Percentiles rank a stretch among this genome's conserved stretches.
Conservation (phyloP, 2,797 vertebrate species). For the Oreonectes daqikongensis region DNA sequence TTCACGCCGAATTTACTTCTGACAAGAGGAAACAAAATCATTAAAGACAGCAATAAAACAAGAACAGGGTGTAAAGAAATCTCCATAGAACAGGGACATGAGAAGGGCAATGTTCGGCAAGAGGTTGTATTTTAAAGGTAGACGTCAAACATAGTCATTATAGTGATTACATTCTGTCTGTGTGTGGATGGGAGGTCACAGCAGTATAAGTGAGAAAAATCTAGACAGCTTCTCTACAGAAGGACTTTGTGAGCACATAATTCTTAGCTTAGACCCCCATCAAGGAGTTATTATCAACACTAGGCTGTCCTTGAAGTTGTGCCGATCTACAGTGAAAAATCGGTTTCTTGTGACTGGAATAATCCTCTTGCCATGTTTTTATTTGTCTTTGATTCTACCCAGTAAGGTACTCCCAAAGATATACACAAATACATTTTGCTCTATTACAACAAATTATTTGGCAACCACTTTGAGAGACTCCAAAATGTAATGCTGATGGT, state of each 20-base stretch:
- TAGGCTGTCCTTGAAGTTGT: slow-evolving; percentile 10
- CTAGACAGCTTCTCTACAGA: not conserved
- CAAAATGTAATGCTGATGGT: not conserved
- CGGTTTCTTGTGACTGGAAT: not conserved
- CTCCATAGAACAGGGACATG: not conserved
- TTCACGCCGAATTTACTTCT: not conserved
- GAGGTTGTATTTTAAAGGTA: slow-evolving; percentile 24
- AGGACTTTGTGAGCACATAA: slow-evolving; percentile 22
- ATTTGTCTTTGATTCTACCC: not conserved
- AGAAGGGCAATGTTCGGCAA: not conserved
- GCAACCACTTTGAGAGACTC: too few relatives aligned
- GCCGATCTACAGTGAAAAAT: not conserved
- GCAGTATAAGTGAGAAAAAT: slow-evolving; percentile 40
- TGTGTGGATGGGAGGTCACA: slow-evolving; percentile 22
- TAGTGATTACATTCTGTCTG: slow-evolving; percentile 19
- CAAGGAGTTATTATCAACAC: slow-evolving; percentile 13
- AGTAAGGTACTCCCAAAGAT: not conserved
- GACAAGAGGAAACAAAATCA: not conserved
- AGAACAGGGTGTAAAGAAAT: slow-evolving; percentile 11
- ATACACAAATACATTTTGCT: not conserved
- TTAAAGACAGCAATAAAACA: slow-evolving; percentile 31
- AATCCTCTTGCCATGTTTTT: not conserved
- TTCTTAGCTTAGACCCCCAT: slow-evolving; percentile 1
- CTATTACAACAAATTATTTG: not conserved
- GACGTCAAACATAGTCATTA: slow-evolving; percentile 33